These are phyloP conservation scores for Lethenteron reissneri DNA, from an alignment of 2,113 vertebrate genomes.

Conservation along the genomic window DNA sequence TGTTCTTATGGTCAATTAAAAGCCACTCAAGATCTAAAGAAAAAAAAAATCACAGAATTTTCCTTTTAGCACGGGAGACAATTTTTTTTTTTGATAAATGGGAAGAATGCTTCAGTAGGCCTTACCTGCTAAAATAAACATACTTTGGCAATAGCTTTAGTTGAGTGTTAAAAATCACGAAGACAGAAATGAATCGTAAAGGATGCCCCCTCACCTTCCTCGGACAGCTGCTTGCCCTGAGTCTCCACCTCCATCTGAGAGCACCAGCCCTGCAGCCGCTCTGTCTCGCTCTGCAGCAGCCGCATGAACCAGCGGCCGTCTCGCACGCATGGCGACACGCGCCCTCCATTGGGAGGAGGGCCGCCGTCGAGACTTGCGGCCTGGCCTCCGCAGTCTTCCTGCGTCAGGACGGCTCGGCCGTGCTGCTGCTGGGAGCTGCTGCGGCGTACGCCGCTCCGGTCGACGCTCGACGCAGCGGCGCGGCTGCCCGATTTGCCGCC, in stretches of 20 bases:
- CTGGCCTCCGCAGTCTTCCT: slow-evolving; percentile 11
- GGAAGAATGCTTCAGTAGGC: background rate
- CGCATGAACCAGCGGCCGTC: slow-evolving; percentile 96
- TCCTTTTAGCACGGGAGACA: background rate
- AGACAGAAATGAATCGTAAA: background rate
- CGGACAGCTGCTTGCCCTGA: slow-evolving; percentile 83
- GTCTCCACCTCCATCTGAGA: slow-evolving; percentile 97
- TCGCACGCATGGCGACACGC: slow-evolving; percentile 42
- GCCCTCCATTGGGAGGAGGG: slow-evolving; percentile 74
- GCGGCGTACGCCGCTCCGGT: slow-evolving; percentile 18
- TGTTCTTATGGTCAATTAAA: background rate
- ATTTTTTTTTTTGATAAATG: background rate
- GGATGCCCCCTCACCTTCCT: slow-evolving; percentile 50
- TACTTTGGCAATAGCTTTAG: background rate
- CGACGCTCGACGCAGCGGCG: slow-evolving; percentile 36
- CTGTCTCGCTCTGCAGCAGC: slow-evolving; percentile 79
- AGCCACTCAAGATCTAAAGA: background rate
- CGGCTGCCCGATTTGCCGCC: slow-evolving; percentile 32
- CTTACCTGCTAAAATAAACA: background rate
- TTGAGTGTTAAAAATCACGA: background rate
- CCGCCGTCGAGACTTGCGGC: slow-evolving; percentile 58
- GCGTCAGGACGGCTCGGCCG: no score
- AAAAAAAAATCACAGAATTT: background rate
- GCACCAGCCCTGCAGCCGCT: slow-evolving; percentile 91
- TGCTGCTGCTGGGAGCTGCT: no score